Percentiles rank a stretch among this genome's conserved stretches.
phyloP scores from a whole-genome alignment of 2,888 invertebrate genomes.

The Drosophila aldrichi region DNA sequence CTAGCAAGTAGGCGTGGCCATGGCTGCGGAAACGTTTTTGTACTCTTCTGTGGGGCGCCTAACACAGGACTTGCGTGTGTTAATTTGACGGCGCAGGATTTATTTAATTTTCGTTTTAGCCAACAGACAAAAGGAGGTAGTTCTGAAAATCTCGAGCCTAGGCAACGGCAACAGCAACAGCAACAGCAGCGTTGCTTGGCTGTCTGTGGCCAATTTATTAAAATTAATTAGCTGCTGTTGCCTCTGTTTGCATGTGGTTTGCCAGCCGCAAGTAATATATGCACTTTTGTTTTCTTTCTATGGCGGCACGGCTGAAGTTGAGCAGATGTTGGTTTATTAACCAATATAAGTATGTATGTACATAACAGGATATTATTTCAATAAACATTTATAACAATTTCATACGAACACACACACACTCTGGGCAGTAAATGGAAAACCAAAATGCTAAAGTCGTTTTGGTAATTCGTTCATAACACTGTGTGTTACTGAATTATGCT shows the following conservation, averaged over 20 bases:
- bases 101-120: constrained; percentile 79
- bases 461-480: neutral
- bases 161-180: constrained; percentile 31
- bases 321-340: constrained; percentile 23
- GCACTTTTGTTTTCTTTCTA: constrained; percentile 38
- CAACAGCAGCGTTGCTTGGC: constrained; percentile 16
- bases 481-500: constrained; percentile 5
- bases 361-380: neutral
- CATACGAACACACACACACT: neutral
- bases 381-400: neutral
- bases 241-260: constrained; percentile 69
- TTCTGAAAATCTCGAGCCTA: constrained; percentile 37
- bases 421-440: neutral
- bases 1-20: constrained; percentile 40
- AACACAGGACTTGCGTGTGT: constrained; percentile 59
- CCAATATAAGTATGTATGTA: constrained; percentile 12
- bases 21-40: constrained; percentile 33
- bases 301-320: constrained; percentile 9
- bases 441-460: neutral
- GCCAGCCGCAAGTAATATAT: constrained; percentile 56
- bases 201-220: constrained; percentile 78
- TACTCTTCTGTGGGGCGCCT: constrained; percentile 12
- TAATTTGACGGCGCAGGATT: constrained; percentile 82
- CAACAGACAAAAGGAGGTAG: constrained; percentile 58
- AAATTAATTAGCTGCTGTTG: constrained; percentile 78